These are phyloP conservation scores for Ammodytes dubius DNA, from an alignment of 2,113 vertebrate genomes.

Conservation along the genomic window DNA sequence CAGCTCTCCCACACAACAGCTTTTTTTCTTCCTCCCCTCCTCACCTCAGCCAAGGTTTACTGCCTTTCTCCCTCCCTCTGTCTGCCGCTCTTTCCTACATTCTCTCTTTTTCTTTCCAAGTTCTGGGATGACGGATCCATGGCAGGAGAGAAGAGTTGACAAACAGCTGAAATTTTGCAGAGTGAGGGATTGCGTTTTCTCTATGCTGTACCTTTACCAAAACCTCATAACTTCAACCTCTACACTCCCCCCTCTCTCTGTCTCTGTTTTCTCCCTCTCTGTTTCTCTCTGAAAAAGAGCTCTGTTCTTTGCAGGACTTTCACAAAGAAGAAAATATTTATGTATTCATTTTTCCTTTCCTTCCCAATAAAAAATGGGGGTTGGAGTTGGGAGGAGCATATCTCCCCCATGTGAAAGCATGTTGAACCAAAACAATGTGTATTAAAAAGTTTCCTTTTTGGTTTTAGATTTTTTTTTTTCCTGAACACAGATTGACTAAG, in stretches of 20 bases:
- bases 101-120: slow-evolving; percentile 32
- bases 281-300: slow-evolving; percentile 24
- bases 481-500: neutral
- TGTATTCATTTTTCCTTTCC: slow-evolving; percentile 58
- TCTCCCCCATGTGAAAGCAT: slow-evolving; percentile 80
- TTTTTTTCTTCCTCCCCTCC: slow-evolving; percentile 22
- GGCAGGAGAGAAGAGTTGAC: slow-evolving; percentile 62
- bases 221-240: slow-evolving; percentile 12
- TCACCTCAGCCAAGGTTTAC: slow-evolving; percentile 63
- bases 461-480: too few species aligned
- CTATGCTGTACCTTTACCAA: slow-evolving; percentile 16
- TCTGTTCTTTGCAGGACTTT: slow-evolving; percentile 50
- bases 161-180: slow-evolving; percentile 55
- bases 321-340: slow-evolving; percentile 73
- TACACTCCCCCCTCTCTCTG: neutral
- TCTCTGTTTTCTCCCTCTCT: neutral
- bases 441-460: neutral
- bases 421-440: slow-evolving; percentile 62
- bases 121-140: slow-evolving; percentile 72
- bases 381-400: slow-evolving; percentile 61
- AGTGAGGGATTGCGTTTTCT: slow-evolving; percentile 30
- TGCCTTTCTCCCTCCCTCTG: slow-evolving; percentile 37
- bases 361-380: slow-evolving; percentile 29
- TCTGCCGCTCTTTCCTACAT: slow-evolving; percentile 23
- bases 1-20: slow-evolving; percentile 62